A percentile compares a stretch with the other conserved stretches of the same genome.
phyloP scores from a whole-genome alignment of 2,113 vertebrate species.

The Passer domesticus region DNA sequence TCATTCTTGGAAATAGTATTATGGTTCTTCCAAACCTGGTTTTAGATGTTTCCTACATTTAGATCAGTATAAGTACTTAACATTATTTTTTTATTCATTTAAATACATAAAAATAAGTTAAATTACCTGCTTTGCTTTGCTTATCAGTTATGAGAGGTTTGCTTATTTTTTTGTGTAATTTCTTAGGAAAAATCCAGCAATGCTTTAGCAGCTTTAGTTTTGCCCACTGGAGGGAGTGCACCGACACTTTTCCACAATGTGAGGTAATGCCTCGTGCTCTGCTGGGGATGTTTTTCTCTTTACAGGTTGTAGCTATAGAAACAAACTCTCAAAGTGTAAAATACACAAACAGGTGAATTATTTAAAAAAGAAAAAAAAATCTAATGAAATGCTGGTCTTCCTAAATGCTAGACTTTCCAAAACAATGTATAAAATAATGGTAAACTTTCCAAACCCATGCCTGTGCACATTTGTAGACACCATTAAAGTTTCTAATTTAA shows the following conservation, averaged over 20 bases:
- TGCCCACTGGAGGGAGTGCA: conserved; percentile 16
- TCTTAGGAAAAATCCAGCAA: not conserved
- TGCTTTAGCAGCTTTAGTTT: not conserved
- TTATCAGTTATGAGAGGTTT: accelerated
- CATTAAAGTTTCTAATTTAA: not conserved
- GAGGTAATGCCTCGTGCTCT: accelerated
- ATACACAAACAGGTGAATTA: accelerated
- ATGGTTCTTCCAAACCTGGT: not conserved
- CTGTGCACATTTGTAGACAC: not conserved
- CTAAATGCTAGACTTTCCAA: not conserved
- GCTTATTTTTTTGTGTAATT: not conserved
- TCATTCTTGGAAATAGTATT: not conserved
- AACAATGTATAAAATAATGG: not conserved
- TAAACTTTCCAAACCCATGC: not conserved
- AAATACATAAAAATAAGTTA: not conserved
- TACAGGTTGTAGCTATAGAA: not conserved
- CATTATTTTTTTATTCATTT: not conserved
- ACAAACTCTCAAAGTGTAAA: not conserved
- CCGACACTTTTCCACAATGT: accelerated
- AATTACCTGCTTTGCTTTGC: not conserved
- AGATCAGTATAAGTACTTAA: not conserved
- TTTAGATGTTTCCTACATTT: not conserved
- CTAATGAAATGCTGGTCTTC: not conserved
- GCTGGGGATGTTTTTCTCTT: not conserved
- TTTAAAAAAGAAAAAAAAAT: not conserved